Evolutionary conservation across 2,797 vertebrate species (phyloP).

Genomic region (Neosilurus hyrtlii): DNA sequence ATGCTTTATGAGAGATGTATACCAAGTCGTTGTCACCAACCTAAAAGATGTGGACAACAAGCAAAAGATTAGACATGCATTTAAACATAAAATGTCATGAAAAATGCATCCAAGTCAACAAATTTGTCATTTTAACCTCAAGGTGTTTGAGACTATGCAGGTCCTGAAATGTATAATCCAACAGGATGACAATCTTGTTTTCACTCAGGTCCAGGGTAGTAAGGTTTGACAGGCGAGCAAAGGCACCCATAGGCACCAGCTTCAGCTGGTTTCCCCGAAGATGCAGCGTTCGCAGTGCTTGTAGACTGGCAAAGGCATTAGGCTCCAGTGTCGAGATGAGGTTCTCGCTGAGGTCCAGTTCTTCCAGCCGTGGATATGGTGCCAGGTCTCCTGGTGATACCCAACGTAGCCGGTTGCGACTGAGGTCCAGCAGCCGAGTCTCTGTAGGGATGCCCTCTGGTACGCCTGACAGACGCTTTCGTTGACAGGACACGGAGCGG

Average conservation of each 20-base stretch:
- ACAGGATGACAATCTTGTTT: conserved; percentile 93
- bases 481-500: conserved; percentile 85
- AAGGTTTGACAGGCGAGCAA: conserved; percentile 88
- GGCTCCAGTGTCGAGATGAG: conserved; percentile 89
- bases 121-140: conserved; percentile 73
- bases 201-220: conserved; percentile 93
- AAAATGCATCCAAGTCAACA: not conserved
- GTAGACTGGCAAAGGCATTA: conserved; percentile 87
- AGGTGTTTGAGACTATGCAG: conserved; percentile 84
- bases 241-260: conserved; percentile 89
- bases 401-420: conserved; percentile 92
- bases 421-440: conserved; percentile 89
- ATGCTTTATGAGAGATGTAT: conserved; percentile 94
- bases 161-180: conserved; percentile 95
- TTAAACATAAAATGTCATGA: not conserved
- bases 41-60: conserved; percentile 28
- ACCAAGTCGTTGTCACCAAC: conserved; percentile 91
- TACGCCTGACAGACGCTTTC: conserved; percentile 83
- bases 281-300: conserved; percentile 82
- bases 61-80: not conserved
- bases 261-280: conserved; percentile 91
- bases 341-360: conserved; percentile 95
- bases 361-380: conserved; percentile 85
- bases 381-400: conserved; percentile 87
- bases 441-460: conserved; percentile 95